Conservation (phyloP, 2,888 invertebrate genomes). For the Ceraclea dissimilis region DNA sequence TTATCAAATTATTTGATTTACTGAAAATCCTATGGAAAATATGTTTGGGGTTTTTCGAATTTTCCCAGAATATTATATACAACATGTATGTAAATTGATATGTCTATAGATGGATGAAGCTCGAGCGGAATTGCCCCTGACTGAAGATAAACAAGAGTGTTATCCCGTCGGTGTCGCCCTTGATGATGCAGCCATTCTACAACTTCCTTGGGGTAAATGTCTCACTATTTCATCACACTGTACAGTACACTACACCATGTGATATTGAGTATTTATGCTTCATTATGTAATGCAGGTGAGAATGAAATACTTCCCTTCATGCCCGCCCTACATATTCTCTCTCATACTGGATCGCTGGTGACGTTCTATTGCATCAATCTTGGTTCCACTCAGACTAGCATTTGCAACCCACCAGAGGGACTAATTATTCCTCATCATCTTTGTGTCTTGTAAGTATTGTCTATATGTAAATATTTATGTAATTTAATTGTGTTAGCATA, state of each 20-base stretch:
- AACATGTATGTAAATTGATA: too few relatives aligned
- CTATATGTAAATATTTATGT: too few relatives aligned
- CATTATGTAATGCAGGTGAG: slow-evolving; percentile 39
- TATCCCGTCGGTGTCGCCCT: slow-evolving; percentile 73
- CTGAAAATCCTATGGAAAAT: too few relatives aligned
- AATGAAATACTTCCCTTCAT: slow-evolving; percentile 59
- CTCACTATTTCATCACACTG: background rate
- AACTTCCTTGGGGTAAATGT: slow-evolving; percentile 55
- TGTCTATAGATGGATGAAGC: slow-evolving; percentile 61
- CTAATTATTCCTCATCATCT: slow-evolving; percentile 34
- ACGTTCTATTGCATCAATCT: slow-evolving; percentile 71
- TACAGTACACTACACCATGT: background rate
- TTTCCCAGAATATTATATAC: too few relatives aligned
- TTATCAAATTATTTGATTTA: too few relatives aligned
- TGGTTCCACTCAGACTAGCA: slow-evolving; percentile 45
- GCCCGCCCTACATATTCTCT: slow-evolving; percentile 70
- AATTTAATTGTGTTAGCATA: too few relatives aligned
- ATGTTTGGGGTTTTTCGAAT: too few relatives aligned
- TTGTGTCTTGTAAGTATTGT: slow-evolving; percentile 31
- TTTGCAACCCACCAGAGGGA: slow-evolving; percentile 57
- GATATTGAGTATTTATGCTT: background rate
- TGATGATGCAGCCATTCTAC: slow-evolving; percentile 61
- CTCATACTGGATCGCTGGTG: slow-evolving; percentile 69
- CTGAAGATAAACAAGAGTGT: slow-evolving; percentile 65
- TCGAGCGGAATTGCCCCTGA: slow-evolving; percentile 76